Evolutionary conservation across 2,888 invertebrate species (phyloP).

Genomic region (Apodemia mormo): DNA sequence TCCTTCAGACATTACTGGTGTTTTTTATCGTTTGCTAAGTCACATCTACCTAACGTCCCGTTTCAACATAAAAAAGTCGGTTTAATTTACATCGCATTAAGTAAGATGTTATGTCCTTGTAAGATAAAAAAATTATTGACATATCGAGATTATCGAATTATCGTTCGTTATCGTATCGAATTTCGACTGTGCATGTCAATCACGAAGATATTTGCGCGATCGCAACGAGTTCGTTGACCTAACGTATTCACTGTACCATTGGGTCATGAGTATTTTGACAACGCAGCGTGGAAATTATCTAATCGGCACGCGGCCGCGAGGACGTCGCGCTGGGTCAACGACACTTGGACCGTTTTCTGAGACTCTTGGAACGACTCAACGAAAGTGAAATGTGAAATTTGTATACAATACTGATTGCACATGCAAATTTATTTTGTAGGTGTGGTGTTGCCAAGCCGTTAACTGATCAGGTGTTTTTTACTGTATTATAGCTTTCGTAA

Average conservation of each 20-base stretch:
- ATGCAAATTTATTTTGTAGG: conserved; percentile 58
- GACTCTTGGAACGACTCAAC: conserved; percentile 49
- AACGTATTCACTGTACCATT: conserved; percentile 76
- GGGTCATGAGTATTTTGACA: conserved; percentile 81
- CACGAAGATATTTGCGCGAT: conserved; percentile 59
- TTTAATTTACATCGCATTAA: no score
- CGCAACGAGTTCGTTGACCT: conserved; percentile 62
- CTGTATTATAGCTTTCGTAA: conserved; percentile 16
- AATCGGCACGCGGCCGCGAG: conserved; percentile 79
- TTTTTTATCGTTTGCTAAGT: no score
- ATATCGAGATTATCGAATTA: conserved; percentile 41
- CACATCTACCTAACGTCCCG: no score
- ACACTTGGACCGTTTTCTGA: conserved; percentile 61
- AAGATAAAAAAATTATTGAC: no score
- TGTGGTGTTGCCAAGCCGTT: conserved; percentile 40
- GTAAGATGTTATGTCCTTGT: no score
- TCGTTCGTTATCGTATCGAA: conserved; percentile 54
- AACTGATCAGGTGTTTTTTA: conserved; percentile 10
- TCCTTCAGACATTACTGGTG: no score
- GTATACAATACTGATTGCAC: conserved; percentile 48
- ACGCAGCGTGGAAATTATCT: conserved; percentile 80
- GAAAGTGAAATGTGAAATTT: conserved; percentile 77
- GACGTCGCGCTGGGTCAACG: conserved; percentile 63
- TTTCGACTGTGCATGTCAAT: conserved; percentile 46
- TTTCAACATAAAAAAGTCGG: no score